A percentile compares a stretch with the other conserved stretches of the same genome.
These are phyloP conservation scores for Drosophila borealis DNA, from an alignment of 2,888 invertebrate species.

Conservation along the genomic window DNA sequence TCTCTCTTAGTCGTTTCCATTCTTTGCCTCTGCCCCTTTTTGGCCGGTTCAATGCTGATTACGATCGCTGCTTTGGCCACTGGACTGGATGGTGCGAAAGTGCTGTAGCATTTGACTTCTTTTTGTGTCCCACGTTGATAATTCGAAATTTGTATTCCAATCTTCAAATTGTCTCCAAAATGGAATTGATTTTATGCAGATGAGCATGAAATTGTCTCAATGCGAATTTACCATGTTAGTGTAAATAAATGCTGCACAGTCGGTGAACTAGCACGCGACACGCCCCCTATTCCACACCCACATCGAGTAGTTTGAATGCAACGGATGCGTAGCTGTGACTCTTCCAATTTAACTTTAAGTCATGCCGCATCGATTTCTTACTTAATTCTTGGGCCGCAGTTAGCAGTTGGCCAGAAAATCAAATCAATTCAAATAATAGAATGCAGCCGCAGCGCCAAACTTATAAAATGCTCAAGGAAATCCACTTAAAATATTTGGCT, in stretches of 20 bases:
- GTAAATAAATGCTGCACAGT: conserved; percentile 74
- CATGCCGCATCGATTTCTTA: conserved; percentile 36
- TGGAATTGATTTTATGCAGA: conserved; percentile 85
- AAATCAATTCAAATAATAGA: conserved; percentile 53
- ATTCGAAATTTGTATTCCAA: conserved; percentile 85
- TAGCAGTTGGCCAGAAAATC: conserved; percentile 49
- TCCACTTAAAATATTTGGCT: conserved; percentile 74
- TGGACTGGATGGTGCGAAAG: conserved; percentile 42
- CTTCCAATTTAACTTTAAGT: conserved; percentile 29
- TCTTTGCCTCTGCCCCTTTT: conserved; percentile 2
- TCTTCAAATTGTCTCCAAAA: conserved; percentile 85
- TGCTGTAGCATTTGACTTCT: conserved; percentile 29
- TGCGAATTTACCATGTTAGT: conserved; percentile 77
- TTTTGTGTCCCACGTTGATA: conserved; percentile 80
- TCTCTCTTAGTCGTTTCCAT: not conserved
- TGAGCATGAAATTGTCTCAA: conserved; percentile 85
- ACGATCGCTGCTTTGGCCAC: conserved; percentile 70
- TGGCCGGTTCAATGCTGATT: conserved; percentile 75
- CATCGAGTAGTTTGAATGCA: conserved; percentile 16
- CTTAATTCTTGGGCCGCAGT: conserved; percentile 56
- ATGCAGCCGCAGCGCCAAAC: conserved; percentile 46
- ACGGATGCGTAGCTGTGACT: conserved; percentile 5
- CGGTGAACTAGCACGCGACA: conserved; percentile 47
- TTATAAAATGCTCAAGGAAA: conserved; percentile 61
- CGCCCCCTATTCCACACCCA: conserved; percentile 23